These are phyloP conservation scores for Fopius arisanus DNA, from an alignment of 1,140 invertebrate genomes.

Conservation along the genomic window DNA sequence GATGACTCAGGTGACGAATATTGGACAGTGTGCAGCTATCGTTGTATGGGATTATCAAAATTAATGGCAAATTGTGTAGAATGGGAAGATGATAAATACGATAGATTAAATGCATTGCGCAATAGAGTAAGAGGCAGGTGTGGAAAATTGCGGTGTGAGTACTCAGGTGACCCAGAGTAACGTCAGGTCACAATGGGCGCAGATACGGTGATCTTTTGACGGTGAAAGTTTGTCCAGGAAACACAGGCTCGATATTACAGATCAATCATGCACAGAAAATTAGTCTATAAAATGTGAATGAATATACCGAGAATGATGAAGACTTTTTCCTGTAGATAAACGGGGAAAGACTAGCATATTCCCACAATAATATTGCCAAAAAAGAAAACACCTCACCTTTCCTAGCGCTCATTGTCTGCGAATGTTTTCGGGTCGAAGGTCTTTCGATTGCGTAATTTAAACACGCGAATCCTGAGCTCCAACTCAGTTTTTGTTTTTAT, in stretches of 20 bases:
- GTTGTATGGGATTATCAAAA: neutral
- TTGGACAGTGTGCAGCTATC: too few species aligned
- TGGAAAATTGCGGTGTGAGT: neutral
- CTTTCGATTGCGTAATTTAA: neutral
- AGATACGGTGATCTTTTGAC: neutral
- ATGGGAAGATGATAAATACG: neutral
- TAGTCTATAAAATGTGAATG: neutral
- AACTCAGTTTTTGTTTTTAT: too few species aligned
- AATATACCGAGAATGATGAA: neutral
- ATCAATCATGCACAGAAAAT: neutral
- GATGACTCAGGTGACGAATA: too few species aligned
- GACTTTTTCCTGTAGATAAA: neutral
- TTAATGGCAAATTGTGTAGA: neutral
- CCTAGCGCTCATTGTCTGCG: neutral
- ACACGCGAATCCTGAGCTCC: neutral
- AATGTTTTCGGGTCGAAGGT: neutral
- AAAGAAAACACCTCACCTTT: neutral
- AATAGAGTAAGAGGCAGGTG: constrained; percentile 3
- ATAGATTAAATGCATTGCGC: neutral
- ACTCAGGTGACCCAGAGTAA: neutral
- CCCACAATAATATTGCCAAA: neutral
- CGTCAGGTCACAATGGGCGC: neutral
- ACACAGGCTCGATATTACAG: neutral
- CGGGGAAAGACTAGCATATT: neutral
- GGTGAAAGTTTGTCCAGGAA: neutral